Base-by-base conservation (phyloP, 2,888 invertebrate species). In the Chymomyza amoena region DNA sequence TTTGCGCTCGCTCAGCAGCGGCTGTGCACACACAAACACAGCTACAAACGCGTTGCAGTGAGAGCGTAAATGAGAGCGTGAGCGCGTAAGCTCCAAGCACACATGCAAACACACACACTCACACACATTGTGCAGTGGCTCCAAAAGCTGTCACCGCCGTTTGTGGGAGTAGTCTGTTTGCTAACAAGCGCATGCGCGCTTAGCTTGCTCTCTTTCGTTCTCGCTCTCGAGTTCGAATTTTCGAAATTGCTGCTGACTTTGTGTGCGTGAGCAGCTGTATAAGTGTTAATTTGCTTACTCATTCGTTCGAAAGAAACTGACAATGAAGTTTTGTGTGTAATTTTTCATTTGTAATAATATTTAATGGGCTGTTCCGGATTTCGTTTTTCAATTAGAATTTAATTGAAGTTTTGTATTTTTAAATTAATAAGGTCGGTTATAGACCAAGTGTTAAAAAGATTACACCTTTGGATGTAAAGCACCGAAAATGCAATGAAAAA, bases 241-340 rank as follows among this genome's bases (percentile, higher is more conserved):
- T 81, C 85, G 87, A 87, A 77, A 64, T 84, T 51, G 52, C 73
- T 68, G 71, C 62, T 80, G 76, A 45, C 39, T 73, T 69, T 65
- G 69, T 76, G 64, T 70, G 62, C 64, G 78, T 45, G 60, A 39
- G 15, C 39, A 18, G 32, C 10, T 61, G 39, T 36, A 9, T 61
- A 7, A 36, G 61, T 60, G 68, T 61, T 69, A 67, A 45, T 45
- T 77, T 69, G 75, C 71, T 80, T 80, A 77, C 69, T 78, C 78
- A 74, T 39, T 32, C 36, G 39, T 36, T 16, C 13, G 39, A 10
- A 18, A 7, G 7, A 5, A 54, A 18, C 5, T 54, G 18, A 54
- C 52, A 54, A 16, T 54, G 18, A 54, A 54, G 18, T 18, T 16
- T 16, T 32, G 61, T 36, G 32, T 66, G 70, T 25, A 68, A 20